A percentile compares a stretch with the other conserved stretches of the same genome.
Conservation (phyloP, 2,888 invertebrate species). For the Hirtodrosophila cameraria region DNA sequence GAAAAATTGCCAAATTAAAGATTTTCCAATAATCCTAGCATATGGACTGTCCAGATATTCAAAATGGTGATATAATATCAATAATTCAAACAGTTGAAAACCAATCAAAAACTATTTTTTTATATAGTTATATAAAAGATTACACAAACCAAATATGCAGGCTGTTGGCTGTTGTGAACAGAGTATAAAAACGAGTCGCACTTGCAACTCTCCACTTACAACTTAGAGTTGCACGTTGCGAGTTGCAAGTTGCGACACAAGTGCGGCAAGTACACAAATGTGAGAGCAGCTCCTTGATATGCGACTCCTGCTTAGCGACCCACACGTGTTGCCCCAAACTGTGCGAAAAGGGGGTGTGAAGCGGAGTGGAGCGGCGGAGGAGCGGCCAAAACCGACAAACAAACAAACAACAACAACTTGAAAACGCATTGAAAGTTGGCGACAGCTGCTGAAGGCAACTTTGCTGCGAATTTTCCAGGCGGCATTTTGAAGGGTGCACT, state of each 20-base stretch:
- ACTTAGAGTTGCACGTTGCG: too few relatives aligned
- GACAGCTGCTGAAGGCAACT: constrained; percentile 26
- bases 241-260: constrained; percentile 13
- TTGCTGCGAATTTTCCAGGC: constrained; percentile 5
- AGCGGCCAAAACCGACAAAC: not conserved
- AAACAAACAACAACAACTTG: constrained; percentile 22
- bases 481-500: constrained; percentile 14
- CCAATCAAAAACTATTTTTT: too few relatives aligned
- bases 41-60: too few relatives aligned
- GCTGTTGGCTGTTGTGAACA: not conserved
- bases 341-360: constrained; percentile 34
- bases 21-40: too few relatives aligned
- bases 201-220: constrained; percentile 26
- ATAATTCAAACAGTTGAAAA: too few relatives aligned
- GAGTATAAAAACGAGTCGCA: constrained; percentile 21
- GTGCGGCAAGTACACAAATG: constrained; percentile 3
- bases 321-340: constrained; percentile 63
- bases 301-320: constrained; percentile 11
- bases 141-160: not conserved
- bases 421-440: constrained; percentile 28
- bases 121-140: too few relatives aligned
- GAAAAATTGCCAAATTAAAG: too few relatives aligned
- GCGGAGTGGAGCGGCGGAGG: too few relatives aligned
- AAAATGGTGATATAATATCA: too few relatives aligned
- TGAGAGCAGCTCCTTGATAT: constrained; percentile 4